These are phyloP conservation scores for Brienomyrus brachyistius DNA, from an alignment of 2,113 vertebrate genomes.

Conservation along the genomic window DNA sequence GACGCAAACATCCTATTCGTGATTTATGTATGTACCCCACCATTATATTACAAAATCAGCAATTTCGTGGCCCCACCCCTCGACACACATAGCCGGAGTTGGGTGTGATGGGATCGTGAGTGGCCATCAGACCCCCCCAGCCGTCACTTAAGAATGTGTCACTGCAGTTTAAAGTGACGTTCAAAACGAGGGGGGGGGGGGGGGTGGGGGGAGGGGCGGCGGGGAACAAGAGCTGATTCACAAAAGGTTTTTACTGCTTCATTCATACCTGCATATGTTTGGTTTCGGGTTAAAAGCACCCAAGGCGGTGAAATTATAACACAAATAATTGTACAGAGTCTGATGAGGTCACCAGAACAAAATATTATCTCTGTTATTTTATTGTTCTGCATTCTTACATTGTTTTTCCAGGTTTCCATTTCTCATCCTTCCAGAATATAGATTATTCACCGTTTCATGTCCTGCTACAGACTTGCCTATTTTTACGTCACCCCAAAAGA, in stretches of 20 bases:
- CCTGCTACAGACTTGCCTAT: neutral
- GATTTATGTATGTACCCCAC: neutral
- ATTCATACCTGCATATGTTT: neutral
- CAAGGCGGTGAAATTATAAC: neutral
- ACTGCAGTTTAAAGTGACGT: neutral
- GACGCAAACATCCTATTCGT: neutral
- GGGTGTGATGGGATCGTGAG: neutral
- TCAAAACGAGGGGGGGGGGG: neutral
- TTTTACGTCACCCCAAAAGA: neutral
- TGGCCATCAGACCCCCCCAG: neutral
- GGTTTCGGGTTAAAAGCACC: neutral
- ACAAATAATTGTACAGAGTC: neutral
- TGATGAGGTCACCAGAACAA: neutral
- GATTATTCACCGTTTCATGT: neutral
- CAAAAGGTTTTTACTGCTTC: constrained; percentile 1
- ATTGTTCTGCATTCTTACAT: neutral
- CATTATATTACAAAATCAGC: neutral
- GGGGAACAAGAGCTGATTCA: neutral
- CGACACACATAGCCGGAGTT: neutral
- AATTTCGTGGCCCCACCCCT: neutral
- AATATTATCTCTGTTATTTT: neutral
- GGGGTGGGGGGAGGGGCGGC: no score
- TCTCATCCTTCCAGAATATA: neutral
- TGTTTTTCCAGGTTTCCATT: neutral
- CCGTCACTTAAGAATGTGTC: neutral